Evolutionary conservation across 2,113 vertebrate species (phyloP).

Genomic region (Phylloscopus trochilus): DNA sequence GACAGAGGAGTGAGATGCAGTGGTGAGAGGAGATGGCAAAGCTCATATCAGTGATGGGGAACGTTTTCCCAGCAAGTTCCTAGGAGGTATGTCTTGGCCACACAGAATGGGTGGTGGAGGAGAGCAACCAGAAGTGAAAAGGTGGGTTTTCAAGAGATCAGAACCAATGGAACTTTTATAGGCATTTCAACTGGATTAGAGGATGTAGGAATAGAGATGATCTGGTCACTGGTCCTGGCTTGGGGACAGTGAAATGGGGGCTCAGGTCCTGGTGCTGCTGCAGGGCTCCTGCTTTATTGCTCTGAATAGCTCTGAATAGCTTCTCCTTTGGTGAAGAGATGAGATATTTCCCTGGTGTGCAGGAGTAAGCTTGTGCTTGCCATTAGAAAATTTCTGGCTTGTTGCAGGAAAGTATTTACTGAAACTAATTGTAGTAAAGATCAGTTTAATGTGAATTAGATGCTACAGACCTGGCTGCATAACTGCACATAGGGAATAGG

Average conservation of each 20-base stretch:
- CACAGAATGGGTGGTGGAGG: not conserved
- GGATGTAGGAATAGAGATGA: not conserved
- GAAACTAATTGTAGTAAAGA: not conserved
- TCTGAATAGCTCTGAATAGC: not conserved
- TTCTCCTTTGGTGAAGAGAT: not conserved
- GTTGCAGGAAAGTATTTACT: not conserved
- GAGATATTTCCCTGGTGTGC: not conserved
- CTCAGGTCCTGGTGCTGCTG: not conserved
- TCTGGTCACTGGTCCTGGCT: not conserved
- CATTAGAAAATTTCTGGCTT: not conserved
- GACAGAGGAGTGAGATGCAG: not conserved
- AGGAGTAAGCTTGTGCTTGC: not conserved
- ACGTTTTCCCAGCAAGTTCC: not conserved
- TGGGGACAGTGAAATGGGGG: not conserved
- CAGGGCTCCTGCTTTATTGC: not conserved
- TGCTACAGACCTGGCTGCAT: not conserved
- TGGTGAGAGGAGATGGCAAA: not conserved
- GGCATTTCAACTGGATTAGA: not conserved
- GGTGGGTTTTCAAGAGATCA: not conserved
- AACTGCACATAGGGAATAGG: not conserved
- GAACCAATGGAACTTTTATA: not conserved
- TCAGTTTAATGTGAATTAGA: not conserved
- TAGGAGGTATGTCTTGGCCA: not conserved
- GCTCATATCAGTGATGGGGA: not conserved
- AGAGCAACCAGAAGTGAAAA: not conserved